phyloP scores from a whole-genome alignment of 2,888 invertebrate species.

The Quadriops clusia region DNA sequence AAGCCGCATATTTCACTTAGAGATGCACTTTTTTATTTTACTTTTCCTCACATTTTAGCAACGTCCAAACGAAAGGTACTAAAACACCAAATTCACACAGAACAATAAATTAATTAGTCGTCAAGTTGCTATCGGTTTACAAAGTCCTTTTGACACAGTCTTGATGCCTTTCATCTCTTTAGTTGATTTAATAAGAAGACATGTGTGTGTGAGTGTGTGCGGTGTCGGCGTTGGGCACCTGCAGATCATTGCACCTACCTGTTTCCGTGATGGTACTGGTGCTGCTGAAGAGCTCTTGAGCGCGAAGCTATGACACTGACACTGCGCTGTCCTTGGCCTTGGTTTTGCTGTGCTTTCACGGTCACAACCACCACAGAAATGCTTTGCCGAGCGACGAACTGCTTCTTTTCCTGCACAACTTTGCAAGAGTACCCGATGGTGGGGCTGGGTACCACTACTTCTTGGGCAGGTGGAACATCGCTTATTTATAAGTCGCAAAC shows the following conservation, averaged over 20 bases:
- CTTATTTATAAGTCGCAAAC: conserved; percentile 26
- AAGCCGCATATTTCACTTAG: no score
- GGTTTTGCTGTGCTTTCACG: conserved; percentile 34
- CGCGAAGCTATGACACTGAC: conserved; percentile 26
- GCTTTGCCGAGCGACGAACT: conserved; percentile 36
- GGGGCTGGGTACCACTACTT: conserved; percentile 31
- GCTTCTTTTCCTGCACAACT: conserved; percentile 35
- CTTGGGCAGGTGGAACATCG: conserved; percentile 31
- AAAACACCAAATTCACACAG: no score
- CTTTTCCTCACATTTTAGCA: no score
- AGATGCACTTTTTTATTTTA: no score
- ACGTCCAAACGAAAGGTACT: no score
- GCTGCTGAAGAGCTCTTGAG: conserved; percentile 2
- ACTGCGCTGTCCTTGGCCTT: conserved; percentile 33
- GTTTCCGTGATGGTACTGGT: conserved; percentile 10
- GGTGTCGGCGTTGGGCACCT: conserved; percentile 1
- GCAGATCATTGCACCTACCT: conserved; percentile 20
- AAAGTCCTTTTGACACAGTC: no score
- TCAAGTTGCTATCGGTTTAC: no score
- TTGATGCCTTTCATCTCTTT: no score
- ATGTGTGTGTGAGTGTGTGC: conserved; percentile 3
- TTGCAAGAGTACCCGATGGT: conserved; percentile 28
- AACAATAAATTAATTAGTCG: no score
- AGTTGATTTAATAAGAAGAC: no score
- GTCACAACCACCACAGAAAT: conserved; percentile 37